Evolutionary conservation across 2,888 invertebrate genomes (phyloP).

Genomic region (Melinaea marsaeus): DNA sequence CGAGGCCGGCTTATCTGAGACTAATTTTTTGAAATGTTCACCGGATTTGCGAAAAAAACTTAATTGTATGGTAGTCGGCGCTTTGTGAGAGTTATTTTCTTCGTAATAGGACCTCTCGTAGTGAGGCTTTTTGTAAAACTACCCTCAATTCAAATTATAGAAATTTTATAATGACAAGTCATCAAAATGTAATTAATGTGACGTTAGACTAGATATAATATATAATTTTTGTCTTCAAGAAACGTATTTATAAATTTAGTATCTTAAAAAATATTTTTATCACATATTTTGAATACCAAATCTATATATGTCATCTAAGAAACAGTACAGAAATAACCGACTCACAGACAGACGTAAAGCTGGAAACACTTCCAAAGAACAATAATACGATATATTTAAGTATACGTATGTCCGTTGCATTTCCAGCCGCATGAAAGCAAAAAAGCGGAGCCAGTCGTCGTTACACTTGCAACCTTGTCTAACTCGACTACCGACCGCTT

Average conservation of each 20-base stretch:
- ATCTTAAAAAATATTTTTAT: constrained; percentile 1
- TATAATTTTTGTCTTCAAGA: too few relatives aligned
- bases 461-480: constrained; percentile 59
- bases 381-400: constrained; percentile 47
- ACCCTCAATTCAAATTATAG: constrained; percentile 20
- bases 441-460: constrained; percentile 63
- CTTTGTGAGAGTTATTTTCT: constrained; percentile 26
- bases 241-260: too few relatives aligned
- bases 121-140: constrained; percentile 20
- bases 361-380: constrained; percentile 43
- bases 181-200: too few relatives aligned
- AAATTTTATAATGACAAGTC: not conserved
- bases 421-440: constrained; percentile 65
- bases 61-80: constrained; percentile 40
- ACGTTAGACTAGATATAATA: too few relatives aligned
- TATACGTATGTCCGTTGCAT: constrained; percentile 55
- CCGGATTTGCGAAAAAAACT: constrained; percentile 46
- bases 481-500: constrained; percentile 43
- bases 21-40: constrained; percentile 56
- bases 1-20: constrained; percentile 51
- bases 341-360: constrained; percentile 29
- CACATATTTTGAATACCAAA: too few relatives aligned
- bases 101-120: constrained; percentile 17
- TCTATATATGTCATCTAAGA: constrained; percentile 11
- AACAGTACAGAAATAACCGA: constrained; percentile 21